Evolutionary conservation across 2,113 vertebrate genomes (phyloP), one percentile per base, ranked within the genome.

Genomic region (Embiotoca jacksoni): DNA sequence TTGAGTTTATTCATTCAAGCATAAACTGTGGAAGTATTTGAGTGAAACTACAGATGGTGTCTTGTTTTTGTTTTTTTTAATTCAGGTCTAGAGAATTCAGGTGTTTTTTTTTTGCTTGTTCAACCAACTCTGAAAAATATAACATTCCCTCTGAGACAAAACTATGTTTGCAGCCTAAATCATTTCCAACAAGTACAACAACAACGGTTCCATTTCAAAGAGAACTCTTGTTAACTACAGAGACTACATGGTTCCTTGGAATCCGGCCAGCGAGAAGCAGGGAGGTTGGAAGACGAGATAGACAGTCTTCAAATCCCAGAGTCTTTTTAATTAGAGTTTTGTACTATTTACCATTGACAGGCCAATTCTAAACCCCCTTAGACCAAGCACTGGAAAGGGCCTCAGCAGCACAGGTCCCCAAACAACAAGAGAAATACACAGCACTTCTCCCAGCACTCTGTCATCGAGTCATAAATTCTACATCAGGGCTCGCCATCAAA

Each of bases 181-280:
- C 39, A 62, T 63, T 74, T 67, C 32, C 59, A 85, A 78, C 65
- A 72, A 46, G 23, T 23, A 23, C 32, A 65, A 68, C 58, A 77
- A 83, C 66, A 37, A 50, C 57, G 54, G 60, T 49, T 78, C 39
- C 10, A 63, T 68, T 72, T 80, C 73, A 78, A 72, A 83, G 68
- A 65, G 13, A 76, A 33, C 7, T 57, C 41, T 47, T 73, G 41
- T 85, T 76, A 70, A 77, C 56, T 32, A 31, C 9, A 71, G n/a
- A 69, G 56, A 80, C 58, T 58, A 70, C n/a, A 3, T 41, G 31
- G 46, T 58, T 23, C 52, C 62, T 52, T 32, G 62, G 75, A 70
- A 49, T 72, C 31, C 3, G 5, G 62, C 83, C 83, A 86, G 57
- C 46, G 11, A 46, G 15, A 73, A 54, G 44, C 36, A 65, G 16